Base-by-base conservation (phyloP, 2,888 invertebrate genomes). In the Lissonota sp. region DNA sequence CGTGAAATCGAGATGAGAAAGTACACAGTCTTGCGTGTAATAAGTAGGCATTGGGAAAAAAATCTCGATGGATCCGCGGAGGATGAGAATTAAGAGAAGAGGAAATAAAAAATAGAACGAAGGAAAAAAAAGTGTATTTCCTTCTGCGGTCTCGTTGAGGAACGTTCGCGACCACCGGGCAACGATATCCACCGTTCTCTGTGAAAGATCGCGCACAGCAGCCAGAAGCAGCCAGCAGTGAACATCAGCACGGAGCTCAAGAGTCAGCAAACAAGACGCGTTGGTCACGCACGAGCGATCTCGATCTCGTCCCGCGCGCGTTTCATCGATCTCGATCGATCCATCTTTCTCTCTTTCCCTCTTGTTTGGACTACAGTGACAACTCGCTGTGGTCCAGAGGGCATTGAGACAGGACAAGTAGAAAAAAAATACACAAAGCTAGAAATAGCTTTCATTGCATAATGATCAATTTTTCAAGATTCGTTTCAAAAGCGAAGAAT, bases 251-350 rank as follows among this genome's bases (percentile, higher is more conserved):
- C 51, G 37, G 10, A 46, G 44, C 42, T 6, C 55, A 63, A 58
- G 57, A 77, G 77, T 73, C 69, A 70, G 77, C 77, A 80, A 80
- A 80, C 77, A 77, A 80, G 80, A 80, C 80, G 80, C 69, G 49
- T 70, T 72, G 73, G 80, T 81, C 80, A 81, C 77, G 80, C 80
- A 81, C 80, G 80, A 81, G 46, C 77, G 80, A 77, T 64, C 77
- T 26, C 73, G 77, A 80, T 80, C 77, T 69, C 72, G 67, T 46
- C 67, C 46, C 26, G 26, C 26, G n/a, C 40, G 77, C 63, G 73
- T 77, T 70, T 67, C 80, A 69, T 77, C 80, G 77, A 81, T 80
- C 80, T 73, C 53, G 62, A 63, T 63, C 72, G 63, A 44, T 64
- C 46, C 16, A 26, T 71, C 62, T 62, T 16, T 16, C 40, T 12